Conservation (phyloP, 2,888 invertebrate species). For the Cephalotes varians region DNA sequence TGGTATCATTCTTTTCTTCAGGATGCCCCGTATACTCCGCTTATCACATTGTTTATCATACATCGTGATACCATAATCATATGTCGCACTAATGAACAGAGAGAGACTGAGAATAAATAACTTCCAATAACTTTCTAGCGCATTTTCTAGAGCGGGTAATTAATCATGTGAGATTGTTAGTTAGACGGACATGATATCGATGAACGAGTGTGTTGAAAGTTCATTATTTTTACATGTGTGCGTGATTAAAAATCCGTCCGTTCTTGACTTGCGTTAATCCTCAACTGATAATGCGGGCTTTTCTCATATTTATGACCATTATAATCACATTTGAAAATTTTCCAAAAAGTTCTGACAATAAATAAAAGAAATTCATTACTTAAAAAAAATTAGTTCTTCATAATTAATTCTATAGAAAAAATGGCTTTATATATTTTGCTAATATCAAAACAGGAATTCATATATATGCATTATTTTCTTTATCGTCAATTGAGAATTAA, state of each 20-base stretch:
- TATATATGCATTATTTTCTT: background rate
- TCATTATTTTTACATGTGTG: background rate
- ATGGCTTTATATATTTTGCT: background rate
- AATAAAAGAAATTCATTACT: background rate
- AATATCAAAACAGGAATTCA: background rate
- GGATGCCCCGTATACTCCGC: conserved; percentile 1
- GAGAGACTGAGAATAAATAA: background rate
- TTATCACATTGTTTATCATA: conserved; percentile 51
- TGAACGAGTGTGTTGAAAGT: background rate
- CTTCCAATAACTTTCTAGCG: conserved; percentile 10
- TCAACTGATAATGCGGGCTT: background rate
- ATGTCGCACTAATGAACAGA: background rate
- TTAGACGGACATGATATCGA: conserved; percentile 1
- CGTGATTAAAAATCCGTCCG: conserved; percentile 10
- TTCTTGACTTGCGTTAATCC: background rate
- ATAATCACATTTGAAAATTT: background rate
- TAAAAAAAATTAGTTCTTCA: background rate
- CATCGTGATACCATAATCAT: background rate
- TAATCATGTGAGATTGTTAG: background rate
- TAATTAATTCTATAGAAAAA: conserved; percentile 30
- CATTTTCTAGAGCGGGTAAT: background rate
- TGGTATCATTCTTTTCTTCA: background rate
- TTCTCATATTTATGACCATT: background rate
- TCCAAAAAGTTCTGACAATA: background rate
- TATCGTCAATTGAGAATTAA: conserved; percentile 9